A percentile compares a stretch with the other conserved stretches of the same genome.
Evolutionary conservation across 1,140 invertebrate species (phyloP).

Genomic region (Temnothorax longispinosus): DNA sequence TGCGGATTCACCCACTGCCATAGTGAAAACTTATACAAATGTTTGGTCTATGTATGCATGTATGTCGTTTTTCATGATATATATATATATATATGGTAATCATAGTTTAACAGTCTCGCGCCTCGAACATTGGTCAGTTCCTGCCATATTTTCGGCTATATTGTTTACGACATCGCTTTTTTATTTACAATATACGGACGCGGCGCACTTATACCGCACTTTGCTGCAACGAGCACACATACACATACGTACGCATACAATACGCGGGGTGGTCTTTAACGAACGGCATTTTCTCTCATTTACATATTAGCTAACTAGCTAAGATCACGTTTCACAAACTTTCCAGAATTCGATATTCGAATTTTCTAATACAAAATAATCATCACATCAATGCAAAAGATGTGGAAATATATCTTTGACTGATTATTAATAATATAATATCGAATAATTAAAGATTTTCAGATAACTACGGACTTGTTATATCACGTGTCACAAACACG

Average conservation of each 20-base stretch:
- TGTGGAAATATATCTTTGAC: no score
- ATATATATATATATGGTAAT: slow-evolving; percentile 2
- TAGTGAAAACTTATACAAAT: slow-evolving; percentile 13
- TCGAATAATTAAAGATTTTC: no score
- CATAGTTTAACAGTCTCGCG: slow-evolving; percentile 49
- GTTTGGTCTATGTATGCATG: slow-evolving; percentile 23
- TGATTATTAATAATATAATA: no score
- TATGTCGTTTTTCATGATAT: slow-evolving; percentile 22
- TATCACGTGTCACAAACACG: no score
- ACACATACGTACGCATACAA: slow-evolving; percentile 25
- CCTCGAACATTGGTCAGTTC: slow-evolving; percentile 71
- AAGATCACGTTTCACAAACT: neutral
- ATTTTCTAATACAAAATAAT: neutral
- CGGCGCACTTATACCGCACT: slow-evolving; percentile 39
- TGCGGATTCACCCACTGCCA: neutral
- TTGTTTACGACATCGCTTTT: slow-evolving; percentile 39
- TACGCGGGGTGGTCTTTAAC: neutral
- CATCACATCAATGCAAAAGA: no score
- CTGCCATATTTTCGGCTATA: slow-evolving; percentile 48
- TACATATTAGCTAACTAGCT: neutral
- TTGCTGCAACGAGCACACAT: slow-evolving; percentile 1
- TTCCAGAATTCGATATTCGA: neutral
- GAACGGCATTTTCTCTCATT: slow-evolving; percentile 7
- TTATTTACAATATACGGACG: slow-evolving; percentile 43
- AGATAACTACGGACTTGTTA: no score